Evolutionary conservation across 2,113 vertebrate genomes (phyloP), one percentile per base, ranked within the genome.

Genomic region (Geococcyx californianus): DNA sequence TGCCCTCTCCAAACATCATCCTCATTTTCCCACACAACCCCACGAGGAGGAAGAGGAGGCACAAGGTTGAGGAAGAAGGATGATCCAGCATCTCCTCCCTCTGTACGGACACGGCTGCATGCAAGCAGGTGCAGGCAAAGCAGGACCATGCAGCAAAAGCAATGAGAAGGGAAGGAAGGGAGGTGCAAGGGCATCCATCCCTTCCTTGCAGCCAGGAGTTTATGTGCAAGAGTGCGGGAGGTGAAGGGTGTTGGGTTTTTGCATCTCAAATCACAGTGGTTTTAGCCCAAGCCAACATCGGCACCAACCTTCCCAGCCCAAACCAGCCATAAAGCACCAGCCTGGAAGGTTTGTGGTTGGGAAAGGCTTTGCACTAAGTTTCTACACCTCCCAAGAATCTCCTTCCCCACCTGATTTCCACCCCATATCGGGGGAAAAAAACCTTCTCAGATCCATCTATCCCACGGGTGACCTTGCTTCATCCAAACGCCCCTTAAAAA

Each of bases 391-490:
- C 83, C 76, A 42, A 18, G 10, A 66, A 55, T 60, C 67, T 75
- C 67, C 83, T 90, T 90, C 56, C 87, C 87, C 83, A 91, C 89
- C 84, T 79, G 67, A 94, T 69, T 79, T 88, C 79, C 93, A 87
- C 73, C 91, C 68, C 2, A 24, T 77, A 78, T 29, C 1, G 4
- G 55, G 40, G 11, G 16, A 15, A 31, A 68, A 63, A 75, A 88
- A 89, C 68, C 62, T 93, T 55, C 73, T 93, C 56, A 69, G 77
- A 25, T 90, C 78, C 87, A 90, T 70, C 87, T 84, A 87, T 64
- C 93, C 74, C 36, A 2, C 0, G 10, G 44, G 68, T n/a, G 69
- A 90, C 49, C 40, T 83, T 1, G 16, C 58, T 79, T 69, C 29
- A 3, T 87, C 90, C 68, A 33, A 93, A 83, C 2, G 28, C 56